phyloP scores from a whole-genome alignment of 2,888 invertebrate genomes.

The Coleophora flavipennella region DNA sequence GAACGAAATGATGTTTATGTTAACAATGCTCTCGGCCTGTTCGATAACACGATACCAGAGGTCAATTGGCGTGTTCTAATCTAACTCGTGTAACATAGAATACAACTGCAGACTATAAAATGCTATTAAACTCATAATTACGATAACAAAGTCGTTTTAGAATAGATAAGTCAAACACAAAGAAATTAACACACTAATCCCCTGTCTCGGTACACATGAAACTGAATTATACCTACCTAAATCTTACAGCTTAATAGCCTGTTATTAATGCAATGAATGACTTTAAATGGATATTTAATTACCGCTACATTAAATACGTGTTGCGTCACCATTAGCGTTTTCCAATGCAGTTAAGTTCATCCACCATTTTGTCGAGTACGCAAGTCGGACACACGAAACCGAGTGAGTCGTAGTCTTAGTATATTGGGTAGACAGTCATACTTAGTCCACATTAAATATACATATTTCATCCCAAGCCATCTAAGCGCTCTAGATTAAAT shows the following conservation, averaged over 20 bases:
- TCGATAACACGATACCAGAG: slow-evolving; percentile 39
- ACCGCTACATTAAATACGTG: not conserved
- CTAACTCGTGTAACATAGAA: slow-evolving; percentile 13
- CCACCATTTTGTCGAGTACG: too few species aligned
- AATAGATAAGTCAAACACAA: slow-evolving; percentile 1
- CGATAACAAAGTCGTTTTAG: too few species aligned
- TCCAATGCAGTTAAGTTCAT: not conserved
- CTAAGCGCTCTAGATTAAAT: too few species aligned
- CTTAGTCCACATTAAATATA: too few species aligned
- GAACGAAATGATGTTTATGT: slow-evolving; percentile 30
- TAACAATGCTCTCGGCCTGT: slow-evolving; percentile 31
- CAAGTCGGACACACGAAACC: too few species aligned
- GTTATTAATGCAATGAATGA: slow-evolving; percentile 16
- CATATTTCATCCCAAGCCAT: too few species aligned
- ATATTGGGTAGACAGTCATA: too few species aligned
- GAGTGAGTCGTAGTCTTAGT: too few species aligned
- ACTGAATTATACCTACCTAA: not conserved
- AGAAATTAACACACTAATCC: slow-evolving; percentile 27
- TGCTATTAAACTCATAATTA: too few species aligned
- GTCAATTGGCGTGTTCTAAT: slow-evolving; percentile 24
- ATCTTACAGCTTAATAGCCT: slow-evolving; percentile 1
- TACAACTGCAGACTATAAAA: too few species aligned
- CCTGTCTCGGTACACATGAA: slow-evolving; percentile 1
- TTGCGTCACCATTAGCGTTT: not conserved
- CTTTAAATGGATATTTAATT: slow-evolving; percentile 5